Evolutionary conservation across 2,797 vertebrate genomes (phyloP).

Genomic region (Ceryle rudis): DNA sequence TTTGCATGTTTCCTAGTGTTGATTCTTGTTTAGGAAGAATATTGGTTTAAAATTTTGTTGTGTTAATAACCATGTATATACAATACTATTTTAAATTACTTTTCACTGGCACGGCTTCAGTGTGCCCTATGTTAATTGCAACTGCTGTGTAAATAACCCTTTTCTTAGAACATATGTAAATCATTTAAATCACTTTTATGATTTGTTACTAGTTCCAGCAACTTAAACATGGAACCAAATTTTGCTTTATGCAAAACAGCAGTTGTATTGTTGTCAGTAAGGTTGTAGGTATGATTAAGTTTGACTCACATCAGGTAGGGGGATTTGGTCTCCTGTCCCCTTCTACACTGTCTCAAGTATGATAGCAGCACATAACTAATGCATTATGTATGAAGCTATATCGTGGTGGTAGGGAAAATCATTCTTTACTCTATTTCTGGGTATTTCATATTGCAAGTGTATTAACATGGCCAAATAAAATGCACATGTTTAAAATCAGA

Average conservation of each 20-base stretch:
- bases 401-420: constrained; percentile 14
- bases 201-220: not conserved
- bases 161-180: not conserved
- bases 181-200: not conserved
- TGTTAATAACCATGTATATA: not conserved
- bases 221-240: not conserved
- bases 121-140: not conserved
- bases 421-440: constrained; percentile 27
- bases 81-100: not conserved
- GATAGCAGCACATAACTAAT: constrained; percentile 17
- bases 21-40: not conserved
- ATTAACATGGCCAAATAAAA: constrained; percentile 37
- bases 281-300: constrained; percentile 26
- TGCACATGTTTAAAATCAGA: constrained; percentile 34
- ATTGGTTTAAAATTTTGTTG: not conserved
- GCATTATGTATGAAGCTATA: constrained; percentile 52
- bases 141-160: not conserved
- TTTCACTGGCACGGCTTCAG: not conserved
- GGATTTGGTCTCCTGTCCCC: constrained; percentile 37
- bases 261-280: not conserved
- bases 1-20: not conserved
- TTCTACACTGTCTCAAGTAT: constrained; percentile 33
- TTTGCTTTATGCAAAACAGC: constrained; percentile 18
- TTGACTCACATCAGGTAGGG: constrained; percentile 5
- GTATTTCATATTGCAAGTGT: constrained; percentile 27